Evolutionary conservation across 2,888 invertebrate genomes (phyloP), one percentile per base, ranked within the genome.

Genomic region (Apodemia mormo): DNA sequence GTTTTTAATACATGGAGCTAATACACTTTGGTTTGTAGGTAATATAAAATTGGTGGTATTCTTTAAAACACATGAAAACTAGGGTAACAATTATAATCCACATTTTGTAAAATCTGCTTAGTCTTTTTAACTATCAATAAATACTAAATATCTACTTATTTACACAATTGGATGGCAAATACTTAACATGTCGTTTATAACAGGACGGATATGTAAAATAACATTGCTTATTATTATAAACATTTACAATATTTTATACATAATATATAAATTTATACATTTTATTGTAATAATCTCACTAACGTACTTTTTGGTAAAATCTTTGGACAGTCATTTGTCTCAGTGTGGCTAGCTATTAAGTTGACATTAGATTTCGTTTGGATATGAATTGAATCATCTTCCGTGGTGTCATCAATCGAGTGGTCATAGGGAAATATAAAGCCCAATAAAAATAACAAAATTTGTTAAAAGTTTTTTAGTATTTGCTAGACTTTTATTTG

Each of bases 131-230:
- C 61, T 61, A 61, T 30, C 1, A 61, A 61, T 61, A 61, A 37
- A 66, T 65, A 71, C n/a, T 40, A 64, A 37, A 33, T 33, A 29
- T 30, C 30, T 64, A 65, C 29, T 54, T 30, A 66, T 69, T 54
- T 43, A 65, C 68, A 68, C 29, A n/a, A 33, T 64, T 33, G 61
- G 37, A 37, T 37, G 61, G 5, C 61, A 78, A 78, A 74, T 74
- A 73, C 73, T 76, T 76, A 68, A 79, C 81, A 79, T 85, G 83
- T 85, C 89, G 85, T 86, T 87, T 82, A 81, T 85, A 85, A 76
- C 80, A 85, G 90, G 90, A 90, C 89, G 90, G 90, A 90, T 69
- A 12, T 77, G 76, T 75, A 74, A 72, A 70, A 68, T 45, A 29
- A 49, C 6, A 12, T 61, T 61, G 7, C 30, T 33, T 14, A 61